These are phyloP conservation scores for Apogon talboti DNA, from an alignment of 2,797 vertebrate genomes.

Conservation along the genomic window DNA sequence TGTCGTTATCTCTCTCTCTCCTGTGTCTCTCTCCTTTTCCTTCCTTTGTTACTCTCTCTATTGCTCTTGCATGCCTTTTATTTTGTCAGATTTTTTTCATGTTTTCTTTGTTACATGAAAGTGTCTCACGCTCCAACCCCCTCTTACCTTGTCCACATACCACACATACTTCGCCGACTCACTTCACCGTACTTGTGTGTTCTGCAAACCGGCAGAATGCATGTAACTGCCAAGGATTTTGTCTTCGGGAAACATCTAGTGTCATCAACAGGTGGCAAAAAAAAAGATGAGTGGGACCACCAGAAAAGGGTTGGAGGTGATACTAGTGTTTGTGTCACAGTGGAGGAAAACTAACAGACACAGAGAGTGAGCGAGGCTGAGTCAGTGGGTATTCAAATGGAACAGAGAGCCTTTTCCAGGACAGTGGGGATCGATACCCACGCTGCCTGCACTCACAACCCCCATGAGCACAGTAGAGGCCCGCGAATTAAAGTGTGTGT, in stretches of 20 bases:
- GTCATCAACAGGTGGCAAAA: constrained; percentile 49
- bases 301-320: constrained; percentile 5
- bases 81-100: not conserved
- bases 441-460: constrained; percentile 37
- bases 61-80: constrained; percentile 7
- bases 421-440: constrained; percentile 56
- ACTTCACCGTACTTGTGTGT: constrained; percentile 4
- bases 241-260: constrained; percentile 9
- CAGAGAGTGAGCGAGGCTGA: constrained; percentile 24
- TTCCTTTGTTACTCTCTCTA: constrained; percentile 44
- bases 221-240: constrained; percentile 33
- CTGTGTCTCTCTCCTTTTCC: constrained; percentile 32
- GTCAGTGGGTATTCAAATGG: constrained; percentile 40
- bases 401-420: constrained; percentile 52
- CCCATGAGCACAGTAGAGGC: constrained; percentile 45
- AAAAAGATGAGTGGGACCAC: constrained; percentile 7
- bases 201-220: constrained; percentile 13
- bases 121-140: not conserved
- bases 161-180: constrained; percentile 18
- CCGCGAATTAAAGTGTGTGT: constrained; percentile 51
- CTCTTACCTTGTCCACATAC: not conserved
- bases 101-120: not conserved
- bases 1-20: constrained; percentile 63
- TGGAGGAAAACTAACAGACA: constrained; percentile 21
- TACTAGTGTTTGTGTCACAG: constrained; percentile 28